Base-by-base conservation (phyloP, 2,797 vertebrate genomes). In the Chrysocyon brachyurus region DNA sequence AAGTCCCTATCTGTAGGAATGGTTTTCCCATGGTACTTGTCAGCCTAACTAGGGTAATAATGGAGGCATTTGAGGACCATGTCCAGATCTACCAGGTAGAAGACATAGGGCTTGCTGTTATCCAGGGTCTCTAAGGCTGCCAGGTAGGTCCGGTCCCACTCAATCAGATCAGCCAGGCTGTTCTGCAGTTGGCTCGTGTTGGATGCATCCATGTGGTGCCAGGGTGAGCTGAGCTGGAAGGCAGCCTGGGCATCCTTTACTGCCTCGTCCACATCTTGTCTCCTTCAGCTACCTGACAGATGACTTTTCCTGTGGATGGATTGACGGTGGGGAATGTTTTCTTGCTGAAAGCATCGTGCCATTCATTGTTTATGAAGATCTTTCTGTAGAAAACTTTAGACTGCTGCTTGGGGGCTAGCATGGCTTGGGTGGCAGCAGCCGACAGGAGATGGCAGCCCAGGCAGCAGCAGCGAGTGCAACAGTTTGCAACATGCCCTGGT, bases 341-440 rank as follows among this genome's bases (percentile, higher is more conserved):
- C 98, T 99, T 99, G 96, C 99, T 99, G 79, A 97, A 73, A 0
- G 99, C 99, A 52, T 99, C 99, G 0, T 99, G 99, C 99, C 99
- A 99, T 72, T 99, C 98, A 0, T 99, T 99, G 97, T 99, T 99
- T 97, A 99, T 99, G 95, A 99, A 99, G 87, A 99, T 99, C 99
- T 99, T 98, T 96, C 98, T 99, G 92, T 92, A 99, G 93, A 98
- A 97, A 94, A 99, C 97, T 36, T 99, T 99, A 0, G 99, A 99
- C 6, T 98, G 98, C 3, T 98, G 86, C 98, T 96, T 99, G 24
- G 99, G 99, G 15, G 98, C 98, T 1, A 99, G 99, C 77, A 99
- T 98, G 5, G 99, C 98, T 28, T 97, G 92, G 8, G 97, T 84
- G 3, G 98, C 94, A 21, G 98, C 93, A 1, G 93, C 98, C 0